phyloP scores from a whole-genome alignment of 2,113 vertebrate genomes.

The Falcunculus frontatus region DNA sequence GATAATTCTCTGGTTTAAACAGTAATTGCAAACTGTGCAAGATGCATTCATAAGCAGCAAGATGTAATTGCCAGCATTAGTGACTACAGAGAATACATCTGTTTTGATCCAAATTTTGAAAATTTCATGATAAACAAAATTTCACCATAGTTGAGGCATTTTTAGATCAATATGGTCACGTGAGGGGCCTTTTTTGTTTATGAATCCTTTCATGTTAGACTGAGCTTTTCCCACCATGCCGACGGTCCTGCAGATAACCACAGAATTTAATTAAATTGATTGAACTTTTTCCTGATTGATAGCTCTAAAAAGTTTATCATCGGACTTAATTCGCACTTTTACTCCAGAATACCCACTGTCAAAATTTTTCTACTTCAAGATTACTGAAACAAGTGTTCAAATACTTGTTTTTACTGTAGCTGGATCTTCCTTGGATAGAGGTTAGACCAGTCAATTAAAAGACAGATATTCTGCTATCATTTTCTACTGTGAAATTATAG shows the following conservation, averaged over 20 bases:
- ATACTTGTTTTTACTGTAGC: not conserved
- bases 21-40: conserved; percentile 4
- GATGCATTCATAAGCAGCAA: conserved; percentile 15
- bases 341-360: not conserved
- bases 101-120: conserved; percentile 21
- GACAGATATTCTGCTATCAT: not conserved
- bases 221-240: not conserved
- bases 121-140: not conserved
- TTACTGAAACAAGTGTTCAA: not conserved
- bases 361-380: not conserved
- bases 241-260: not conserved
- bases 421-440: not conserved
- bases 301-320: not conserved
- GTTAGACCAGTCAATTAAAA: not conserved
- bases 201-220: not conserved
- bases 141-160: not conserved
- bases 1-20: not conserved
- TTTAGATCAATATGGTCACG: not conserved
- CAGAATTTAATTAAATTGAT: not conserved
- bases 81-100: not conserved
- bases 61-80: not conserved
- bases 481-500: not conserved
- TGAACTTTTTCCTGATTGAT: not conserved
- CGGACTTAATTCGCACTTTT: not conserved
- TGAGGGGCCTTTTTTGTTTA: not conserved